Evolutionary conservation across 2,113 vertebrate species (phyloP).

Genomic region (Micromys minutus): DNA sequence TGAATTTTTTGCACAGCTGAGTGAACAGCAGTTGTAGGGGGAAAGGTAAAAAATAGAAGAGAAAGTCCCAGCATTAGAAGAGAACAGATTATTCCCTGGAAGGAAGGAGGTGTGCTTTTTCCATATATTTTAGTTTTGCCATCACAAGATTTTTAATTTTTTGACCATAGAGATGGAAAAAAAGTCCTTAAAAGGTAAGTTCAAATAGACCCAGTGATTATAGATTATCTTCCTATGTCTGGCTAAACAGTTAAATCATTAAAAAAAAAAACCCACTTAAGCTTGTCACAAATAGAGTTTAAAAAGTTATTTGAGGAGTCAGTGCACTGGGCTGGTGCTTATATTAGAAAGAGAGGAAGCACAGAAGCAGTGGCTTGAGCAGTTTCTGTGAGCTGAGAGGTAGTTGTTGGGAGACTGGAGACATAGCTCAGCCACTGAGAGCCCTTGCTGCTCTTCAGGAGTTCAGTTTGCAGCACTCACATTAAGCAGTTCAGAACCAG

Average conservation of each 20-base stretch:
- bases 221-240: neutral
- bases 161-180: neutral
- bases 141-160: neutral
- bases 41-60: neutral
- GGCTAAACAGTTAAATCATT: neutral
- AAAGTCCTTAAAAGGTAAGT: neutral
- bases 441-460: neutral
- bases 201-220: slow-evolving; percentile 16
- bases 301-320: neutral
- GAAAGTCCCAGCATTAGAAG: neutral
- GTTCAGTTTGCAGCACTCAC: neutral
- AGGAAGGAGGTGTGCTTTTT: neutral
- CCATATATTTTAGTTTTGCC: neutral
- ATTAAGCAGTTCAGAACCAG: neutral
- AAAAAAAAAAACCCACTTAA: neutral
- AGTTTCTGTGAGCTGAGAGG: slow-evolving; percentile 21
- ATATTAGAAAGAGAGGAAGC: neutral
- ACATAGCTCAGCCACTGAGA: neutral
- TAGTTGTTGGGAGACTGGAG: neutral
- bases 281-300: neutral
- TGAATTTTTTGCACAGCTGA: neutral
- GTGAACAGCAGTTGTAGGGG: neutral
- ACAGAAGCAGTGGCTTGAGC: slow-evolving; percentile 49
- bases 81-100: neutral
- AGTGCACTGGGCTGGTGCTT: neutral